A percentile compares a stretch with the other conserved stretches of the same genome.
phyloP scores from a whole-genome alignment of 2,797 vertebrate genomes.

The Gallirallus australis region DNA sequence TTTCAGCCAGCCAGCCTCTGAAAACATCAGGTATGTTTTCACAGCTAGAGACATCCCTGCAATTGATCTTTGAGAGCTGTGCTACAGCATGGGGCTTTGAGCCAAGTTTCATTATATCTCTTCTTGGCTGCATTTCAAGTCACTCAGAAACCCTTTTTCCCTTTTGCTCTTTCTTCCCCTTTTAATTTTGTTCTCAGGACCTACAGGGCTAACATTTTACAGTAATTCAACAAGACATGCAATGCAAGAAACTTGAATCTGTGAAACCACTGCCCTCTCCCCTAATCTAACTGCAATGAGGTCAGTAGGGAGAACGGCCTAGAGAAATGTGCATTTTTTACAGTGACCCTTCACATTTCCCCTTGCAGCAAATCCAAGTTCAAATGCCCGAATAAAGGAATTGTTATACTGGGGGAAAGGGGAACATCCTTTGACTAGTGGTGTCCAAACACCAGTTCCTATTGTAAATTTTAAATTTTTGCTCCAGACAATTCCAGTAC shows the following conservation, averaged over 20 bases:
- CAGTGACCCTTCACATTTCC: background rate
- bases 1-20: background rate
- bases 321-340: background rate
- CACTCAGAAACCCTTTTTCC: background rate
- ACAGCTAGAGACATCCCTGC: conserved; percentile 61
- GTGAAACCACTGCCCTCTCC: conserved; percentile 33
- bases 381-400: conserved; percentile 16
- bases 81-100: background rate
- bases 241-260: conserved; percentile 13
- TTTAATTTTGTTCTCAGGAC: conserved; percentile 62
- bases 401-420: background rate
- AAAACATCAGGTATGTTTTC: conserved; percentile 55
- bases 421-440: background rate
- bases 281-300: background rate
- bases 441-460: background rate
- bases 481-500: background rate
- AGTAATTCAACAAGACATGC: conserved; percentile 27
- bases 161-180: conserved; percentile 21
- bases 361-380: background rate
- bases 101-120: conserved; percentile 49
- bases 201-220: conserved; percentile 28
- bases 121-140: conserved; percentile 54
- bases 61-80: conserved; percentile 39
- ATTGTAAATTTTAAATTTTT: background rate
- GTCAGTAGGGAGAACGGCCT: conserved; percentile 29